These are phyloP conservation scores for Oppia nitens DNA, from an alignment of 1,140 invertebrate genomes.

Conservation along the genomic window DNA sequence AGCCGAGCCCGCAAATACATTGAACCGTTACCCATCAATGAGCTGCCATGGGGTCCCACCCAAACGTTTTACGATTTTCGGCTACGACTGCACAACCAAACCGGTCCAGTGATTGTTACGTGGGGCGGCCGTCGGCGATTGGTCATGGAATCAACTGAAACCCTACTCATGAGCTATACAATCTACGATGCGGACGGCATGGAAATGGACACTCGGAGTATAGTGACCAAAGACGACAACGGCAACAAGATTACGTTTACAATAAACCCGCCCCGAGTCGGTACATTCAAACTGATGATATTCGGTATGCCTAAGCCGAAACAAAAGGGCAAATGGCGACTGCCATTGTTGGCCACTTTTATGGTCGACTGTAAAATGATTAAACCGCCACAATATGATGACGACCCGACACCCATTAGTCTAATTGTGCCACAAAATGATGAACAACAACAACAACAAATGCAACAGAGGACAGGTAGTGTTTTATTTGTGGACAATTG, in stretches of 20 bases:
- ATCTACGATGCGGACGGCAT: constrained; percentile 23
- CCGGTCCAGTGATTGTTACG: constrained; percentile 24
- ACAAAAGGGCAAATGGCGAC: constrained; percentile 25
- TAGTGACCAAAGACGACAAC: constrained; percentile 23
- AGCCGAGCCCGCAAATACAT: constrained; percentile 22
- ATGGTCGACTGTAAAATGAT: constrained; percentile 28
- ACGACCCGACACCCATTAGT: constrained; percentile 13
- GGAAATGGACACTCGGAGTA: constrained; percentile 23
- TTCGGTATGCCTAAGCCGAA: constrained; percentile 28
- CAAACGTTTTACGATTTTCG: constrained; percentile 27
- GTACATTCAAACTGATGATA: constrained; percentile 28
- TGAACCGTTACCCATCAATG: constrained; percentile 25
- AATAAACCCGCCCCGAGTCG: constrained; percentile 25
- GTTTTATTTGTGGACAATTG: no score
- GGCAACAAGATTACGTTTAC: constrained; percentile 24
- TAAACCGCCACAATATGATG: constrained; percentile 20
- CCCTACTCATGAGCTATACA: constrained; percentile 25
- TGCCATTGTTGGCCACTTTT: constrained; percentile 26
- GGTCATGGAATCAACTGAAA: constrained; percentile 21
- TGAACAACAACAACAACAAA: no score
- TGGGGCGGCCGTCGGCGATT: constrained; percentile 26
- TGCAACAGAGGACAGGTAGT: no score
- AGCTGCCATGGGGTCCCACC: constrained; percentile 29
- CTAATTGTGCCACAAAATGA: neutral
- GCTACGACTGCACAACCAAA: constrained; percentile 25